A percentile compares a stretch with the other conserved stretches of the same genome.
Evolutionary conservation across 2,888 invertebrate species (phyloP).

Genomic region (Bugulina stolonifera): DNA sequence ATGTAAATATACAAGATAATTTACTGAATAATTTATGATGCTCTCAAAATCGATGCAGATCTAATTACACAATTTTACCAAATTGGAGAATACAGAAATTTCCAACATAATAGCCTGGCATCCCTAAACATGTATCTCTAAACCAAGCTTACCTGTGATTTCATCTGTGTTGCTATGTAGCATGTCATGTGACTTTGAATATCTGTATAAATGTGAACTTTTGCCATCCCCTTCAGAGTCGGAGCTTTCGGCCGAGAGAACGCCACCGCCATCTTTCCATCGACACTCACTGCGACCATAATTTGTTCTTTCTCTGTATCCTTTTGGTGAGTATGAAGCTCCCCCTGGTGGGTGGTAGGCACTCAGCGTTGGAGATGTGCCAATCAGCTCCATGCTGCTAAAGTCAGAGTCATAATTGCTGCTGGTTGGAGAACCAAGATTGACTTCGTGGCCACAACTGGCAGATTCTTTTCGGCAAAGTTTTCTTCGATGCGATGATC

Average conservation of each 20-base stretch:
- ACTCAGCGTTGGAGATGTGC: background rate
- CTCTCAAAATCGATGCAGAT: no score
- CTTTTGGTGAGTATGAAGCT: background rate
- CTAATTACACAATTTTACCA: no score
- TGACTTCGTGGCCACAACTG: no score
- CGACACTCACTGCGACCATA: background rate
- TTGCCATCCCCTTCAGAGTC: background rate
- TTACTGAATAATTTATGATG: no score
- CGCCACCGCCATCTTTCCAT: background rate
- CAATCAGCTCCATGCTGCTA: no score
- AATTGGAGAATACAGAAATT: no score
- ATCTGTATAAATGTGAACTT: background rate
- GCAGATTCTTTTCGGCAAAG: background rate
- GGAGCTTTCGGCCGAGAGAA: background rate
- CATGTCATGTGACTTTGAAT: background rate
- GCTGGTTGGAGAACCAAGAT: no score
- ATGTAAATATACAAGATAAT: no score
- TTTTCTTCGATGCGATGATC: background rate
- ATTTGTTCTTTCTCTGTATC: background rate
- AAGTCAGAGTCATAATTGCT: no score
- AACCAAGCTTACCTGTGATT: no score
- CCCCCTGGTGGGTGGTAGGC: background rate
- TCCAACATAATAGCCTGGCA: no score
- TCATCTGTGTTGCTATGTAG: background rate
- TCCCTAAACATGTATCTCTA: no score